These are phyloP conservation scores for Parthenolecanium corni DNA, from an alignment of 2,888 invertebrate genomes.

Conservation along the genomic window DNA sequence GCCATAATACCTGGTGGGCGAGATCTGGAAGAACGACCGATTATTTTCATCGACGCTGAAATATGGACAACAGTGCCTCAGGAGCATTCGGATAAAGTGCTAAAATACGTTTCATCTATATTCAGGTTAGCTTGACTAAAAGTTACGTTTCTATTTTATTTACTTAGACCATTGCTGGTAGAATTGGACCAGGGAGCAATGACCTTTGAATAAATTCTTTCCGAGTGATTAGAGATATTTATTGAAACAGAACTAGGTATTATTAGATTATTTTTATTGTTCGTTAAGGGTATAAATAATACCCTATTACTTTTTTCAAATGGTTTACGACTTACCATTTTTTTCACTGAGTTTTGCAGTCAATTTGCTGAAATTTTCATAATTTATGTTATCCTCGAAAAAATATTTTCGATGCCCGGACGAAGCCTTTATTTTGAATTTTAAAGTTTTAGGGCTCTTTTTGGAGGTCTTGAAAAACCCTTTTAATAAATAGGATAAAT, in stretches of 20 bases:
- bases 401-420: no score
- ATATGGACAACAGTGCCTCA: constrained; percentile 44
- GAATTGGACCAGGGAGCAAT: background rate
- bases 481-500: no score
- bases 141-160: background rate
- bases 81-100: constrained; percentile 38
- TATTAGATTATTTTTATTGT: background rate
- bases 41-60: constrained; percentile 51
- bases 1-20: constrained; percentile 54
- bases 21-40: constrained; percentile 52
- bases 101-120: constrained; percentile 45
- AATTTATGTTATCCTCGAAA: no score
- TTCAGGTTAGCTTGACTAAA: constrained; percentile 47
- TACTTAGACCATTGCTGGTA: background rate
- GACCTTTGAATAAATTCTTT: background rate
- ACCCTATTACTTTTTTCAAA: no score
- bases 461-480: no score
- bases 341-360: no score
- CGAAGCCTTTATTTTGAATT: no score
- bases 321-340: background rate
- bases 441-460: no score
- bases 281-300: no score
- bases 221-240: background rate
- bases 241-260: background rate
- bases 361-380: no score